Evolutionary conservation across 1,140 invertebrate species (phyloP).

Genomic region (Drosophila pallidifrons): DNA sequence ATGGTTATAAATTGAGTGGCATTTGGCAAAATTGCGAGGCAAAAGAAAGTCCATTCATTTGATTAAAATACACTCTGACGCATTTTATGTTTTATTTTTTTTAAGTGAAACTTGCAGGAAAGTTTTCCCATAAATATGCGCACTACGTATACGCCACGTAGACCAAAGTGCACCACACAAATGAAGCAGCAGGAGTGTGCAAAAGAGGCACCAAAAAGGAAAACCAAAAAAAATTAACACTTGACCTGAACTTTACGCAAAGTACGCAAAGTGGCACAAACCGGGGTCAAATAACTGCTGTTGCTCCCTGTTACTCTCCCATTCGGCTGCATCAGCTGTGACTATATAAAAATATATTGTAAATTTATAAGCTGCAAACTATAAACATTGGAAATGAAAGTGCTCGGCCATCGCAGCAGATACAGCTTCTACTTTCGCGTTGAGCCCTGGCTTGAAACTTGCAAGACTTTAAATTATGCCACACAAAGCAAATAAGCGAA

Average conservation of each 20-base stretch:
- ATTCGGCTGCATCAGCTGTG: slow-evolving; percentile 7
- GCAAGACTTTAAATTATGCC: slow-evolving; percentile 6
- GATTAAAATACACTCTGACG: slow-evolving; percentile 36
- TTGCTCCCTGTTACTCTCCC: not conserved
- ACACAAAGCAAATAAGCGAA: slow-evolving; percentile 22
- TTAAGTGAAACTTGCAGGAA: slow-evolving; percentile 62
- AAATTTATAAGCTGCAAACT: slow-evolving; percentile 54
- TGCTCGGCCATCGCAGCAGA: not conserved
- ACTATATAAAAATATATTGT: slow-evolving; percentile 60
- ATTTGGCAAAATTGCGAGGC: not conserved
- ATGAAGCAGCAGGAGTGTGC: slow-evolving; percentile 12
- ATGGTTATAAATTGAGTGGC: slow-evolving; percentile 34
- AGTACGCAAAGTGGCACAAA: slow-evolving; percentile 23
- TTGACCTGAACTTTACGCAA: slow-evolving; percentile 62
- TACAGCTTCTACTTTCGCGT: not conserved
- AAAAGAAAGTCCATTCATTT: slow-evolving; percentile 53
- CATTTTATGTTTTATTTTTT: slow-evolving; percentile 28
- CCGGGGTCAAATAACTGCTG: slow-evolving; percentile 13
- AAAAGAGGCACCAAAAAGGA: slow-evolving; percentile 6
- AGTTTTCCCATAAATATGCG: slow-evolving; percentile 61
- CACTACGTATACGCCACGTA: slow-evolving; percentile 21
- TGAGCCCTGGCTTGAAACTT: not conserved
- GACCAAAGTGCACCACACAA: slow-evolving; percentile 7
- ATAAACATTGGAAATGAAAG: slow-evolving; percentile 38
- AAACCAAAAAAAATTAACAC: slow-evolving; percentile 58